A percentile compares a stretch with the other conserved stretches of the same genome.
These are phyloP conservation scores for Teinopalpus imperialis DNA, from an alignment of 2,888 invertebrate genomes.

Conservation along the genomic window DNA sequence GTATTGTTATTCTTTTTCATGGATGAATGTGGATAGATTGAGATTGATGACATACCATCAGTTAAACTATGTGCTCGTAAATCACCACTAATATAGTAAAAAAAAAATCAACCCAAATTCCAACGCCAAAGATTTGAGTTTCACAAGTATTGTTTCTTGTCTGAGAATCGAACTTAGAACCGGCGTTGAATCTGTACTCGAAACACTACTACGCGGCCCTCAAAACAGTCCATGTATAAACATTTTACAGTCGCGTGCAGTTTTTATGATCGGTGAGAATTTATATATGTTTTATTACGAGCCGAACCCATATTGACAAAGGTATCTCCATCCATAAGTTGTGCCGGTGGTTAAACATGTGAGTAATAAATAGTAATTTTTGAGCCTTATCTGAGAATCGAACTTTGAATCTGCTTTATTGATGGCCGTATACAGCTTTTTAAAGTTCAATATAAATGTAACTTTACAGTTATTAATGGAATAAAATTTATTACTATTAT, in stretches of 20 bases:
- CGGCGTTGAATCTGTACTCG: no score
- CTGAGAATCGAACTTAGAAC: no score
- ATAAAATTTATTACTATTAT: constrained; percentile 8
- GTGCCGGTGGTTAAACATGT: constrained; percentile 2
- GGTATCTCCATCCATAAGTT: constrained; percentile 30
- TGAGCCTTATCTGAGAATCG: constrained; percentile 17
- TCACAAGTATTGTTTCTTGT: no score
- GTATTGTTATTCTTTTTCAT: no score
- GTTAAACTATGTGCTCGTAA: no score
- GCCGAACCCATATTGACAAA: constrained; percentile 37
- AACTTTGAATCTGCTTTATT: constrained; percentile 16
- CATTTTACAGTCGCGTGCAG: constrained; percentile 25
- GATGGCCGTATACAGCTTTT: constrained; percentile 15
- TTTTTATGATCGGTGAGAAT: constrained; percentile 30
- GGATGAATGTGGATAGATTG: no score
- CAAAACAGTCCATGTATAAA: no score
- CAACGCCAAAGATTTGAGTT: no score
- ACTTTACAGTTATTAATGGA: constrained; percentile 5
- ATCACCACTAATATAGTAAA: no score
- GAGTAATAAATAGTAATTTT: constrained; percentile 22
- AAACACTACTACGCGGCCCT: no score
- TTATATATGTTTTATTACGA: constrained; percentile 39
- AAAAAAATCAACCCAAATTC: no score
- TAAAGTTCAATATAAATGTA: constrained; percentile 15
- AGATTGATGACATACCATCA: no score